Evolutionary conservation across 2,888 invertebrate species (phyloP).

Genomic region (Tachina fera): DNA sequence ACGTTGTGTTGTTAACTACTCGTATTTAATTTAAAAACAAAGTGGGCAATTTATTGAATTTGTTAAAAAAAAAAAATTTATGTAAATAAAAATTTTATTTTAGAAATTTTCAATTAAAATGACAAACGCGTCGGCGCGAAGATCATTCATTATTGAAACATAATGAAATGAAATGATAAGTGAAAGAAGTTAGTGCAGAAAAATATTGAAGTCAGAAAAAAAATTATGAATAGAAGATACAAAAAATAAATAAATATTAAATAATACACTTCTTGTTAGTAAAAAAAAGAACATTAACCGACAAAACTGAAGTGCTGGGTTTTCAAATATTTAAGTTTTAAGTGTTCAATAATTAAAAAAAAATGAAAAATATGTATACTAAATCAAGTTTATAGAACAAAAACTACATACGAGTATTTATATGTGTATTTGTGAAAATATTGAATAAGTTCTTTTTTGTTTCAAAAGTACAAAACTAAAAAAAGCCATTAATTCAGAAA

Average conservation of each 20-base stretch:
- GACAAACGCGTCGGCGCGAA: slow-evolving; percentile 43
- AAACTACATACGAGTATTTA: too few species aligned
- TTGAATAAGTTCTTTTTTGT: neutral
- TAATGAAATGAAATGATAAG: slow-evolving; percentile 13
- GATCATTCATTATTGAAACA: slow-evolving; percentile 13
- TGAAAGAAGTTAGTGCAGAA: slow-evolving; percentile 16
- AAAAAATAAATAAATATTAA: slow-evolving; percentile 5
- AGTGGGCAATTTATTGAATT: neutral
- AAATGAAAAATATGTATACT: neutral
- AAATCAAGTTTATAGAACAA: too few species aligned
- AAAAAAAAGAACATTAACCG: slow-evolving; percentile 6
- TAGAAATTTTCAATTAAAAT: slow-evolving; percentile 4
- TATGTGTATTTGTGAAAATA: neutral
- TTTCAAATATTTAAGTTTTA: slow-evolving; percentile 6
- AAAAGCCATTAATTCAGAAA: neutral
- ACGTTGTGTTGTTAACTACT: slow-evolving; percentile 75
- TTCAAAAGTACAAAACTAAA: neutral
- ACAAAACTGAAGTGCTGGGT: slow-evolving; percentile 44
- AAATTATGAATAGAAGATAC: slow-evolving; percentile 1
- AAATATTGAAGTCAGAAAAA: slow-evolving; percentile 19
- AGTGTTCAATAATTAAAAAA: neutral
- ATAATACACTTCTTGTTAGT: slow-evolving; percentile 35
- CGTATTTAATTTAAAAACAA: neutral
- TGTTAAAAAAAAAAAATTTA: neutral
- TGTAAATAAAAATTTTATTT: neutral